Percentiles rank a stretch among this genome's conserved stretches.
phyloP scores from a whole-genome alignment of 2,888 invertebrate species.

The Folsomia manolachei region DNA sequence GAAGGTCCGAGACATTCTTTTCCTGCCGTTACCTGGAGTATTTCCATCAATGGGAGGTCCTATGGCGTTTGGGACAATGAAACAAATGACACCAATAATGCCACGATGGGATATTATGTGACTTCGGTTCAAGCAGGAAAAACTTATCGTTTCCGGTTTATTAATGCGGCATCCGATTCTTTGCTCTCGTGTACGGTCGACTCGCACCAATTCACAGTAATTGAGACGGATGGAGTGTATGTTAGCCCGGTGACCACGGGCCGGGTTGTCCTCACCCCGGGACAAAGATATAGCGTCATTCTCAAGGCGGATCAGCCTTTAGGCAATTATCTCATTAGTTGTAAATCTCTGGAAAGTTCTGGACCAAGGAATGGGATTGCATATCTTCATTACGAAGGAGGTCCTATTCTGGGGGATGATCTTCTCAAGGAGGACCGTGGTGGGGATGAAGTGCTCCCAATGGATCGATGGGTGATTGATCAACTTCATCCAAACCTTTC shows the following conservation, averaged over 20 bases:
- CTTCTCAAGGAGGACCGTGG: neutral
- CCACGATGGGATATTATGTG: slow-evolving; percentile 20
- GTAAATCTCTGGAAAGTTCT: slow-evolving; percentile 24
- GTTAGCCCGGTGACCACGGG: slow-evolving; percentile 21
- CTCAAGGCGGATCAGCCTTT: slow-evolving; percentile 29
- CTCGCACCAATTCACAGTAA: slow-evolving; percentile 28
- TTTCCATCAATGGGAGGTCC: slow-evolving; percentile 36
- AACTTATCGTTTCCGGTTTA: slow-evolving; percentile 37
- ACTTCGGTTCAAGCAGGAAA: slow-evolving; percentile 27
- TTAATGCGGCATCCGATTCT: slow-evolving; percentile 32
- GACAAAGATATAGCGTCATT: slow-evolving; percentile 35
- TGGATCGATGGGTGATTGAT: slow-evolving; percentile 32
- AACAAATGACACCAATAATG: too few relatives aligned
- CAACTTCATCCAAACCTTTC: slow-evolving; percentile 25
- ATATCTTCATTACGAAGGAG: slow-evolving; percentile 27
- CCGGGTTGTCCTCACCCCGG: slow-evolving; percentile 27
- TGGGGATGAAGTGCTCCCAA: slow-evolving; percentile 13
- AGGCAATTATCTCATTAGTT: slow-evolving; percentile 31
- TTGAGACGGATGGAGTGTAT: slow-evolving; percentile 39
- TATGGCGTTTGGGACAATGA: slow-evolving; percentile 24
- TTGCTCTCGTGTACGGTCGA: slow-evolving; percentile 28
- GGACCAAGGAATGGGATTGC: slow-evolving; percentile 36
- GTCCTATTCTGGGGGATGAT: slow-evolving; percentile 7
- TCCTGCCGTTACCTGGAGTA: slow-evolving; percentile 19
- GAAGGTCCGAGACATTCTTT: slow-evolving; percentile 26